Percentiles rank a stretch among this genome's conserved stretches.
These are phyloP conservation scores for Onychorhynchus coronatus DNA, from an alignment of 2,113 vertebrate genomes.

Conservation along the genomic window DNA sequence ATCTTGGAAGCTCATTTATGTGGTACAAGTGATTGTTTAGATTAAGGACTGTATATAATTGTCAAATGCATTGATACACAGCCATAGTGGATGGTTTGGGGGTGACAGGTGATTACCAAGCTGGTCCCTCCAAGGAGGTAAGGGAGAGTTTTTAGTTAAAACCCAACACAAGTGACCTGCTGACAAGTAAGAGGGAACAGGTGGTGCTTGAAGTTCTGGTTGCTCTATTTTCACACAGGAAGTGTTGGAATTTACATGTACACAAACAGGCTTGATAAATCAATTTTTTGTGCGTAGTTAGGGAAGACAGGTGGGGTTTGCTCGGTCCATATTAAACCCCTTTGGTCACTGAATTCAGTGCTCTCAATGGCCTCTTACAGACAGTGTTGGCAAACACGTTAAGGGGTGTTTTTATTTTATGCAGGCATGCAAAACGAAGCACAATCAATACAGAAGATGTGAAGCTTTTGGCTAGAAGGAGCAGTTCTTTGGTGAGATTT, in stretches of 20 bases:
- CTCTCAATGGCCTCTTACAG: neutral
- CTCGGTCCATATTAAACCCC: neutral
- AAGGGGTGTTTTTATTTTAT: constrained; percentile 36
- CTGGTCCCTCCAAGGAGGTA: neutral
- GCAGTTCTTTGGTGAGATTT: constrained; percentile 85
- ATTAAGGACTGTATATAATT: neutral
- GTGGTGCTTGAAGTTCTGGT: neutral
- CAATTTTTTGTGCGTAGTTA: neutral
- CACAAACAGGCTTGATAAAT: neutral
- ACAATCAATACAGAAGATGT: constrained; percentile 88
- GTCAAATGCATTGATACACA: neutral
- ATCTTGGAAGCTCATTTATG: neutral
- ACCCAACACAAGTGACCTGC: neutral
- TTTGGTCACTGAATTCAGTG: neutral
- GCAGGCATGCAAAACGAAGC: constrained; percentile 90
- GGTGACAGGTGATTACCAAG: neutral
- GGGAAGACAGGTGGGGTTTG: neutral
- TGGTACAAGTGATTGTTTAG: neutral
- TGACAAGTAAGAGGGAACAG: neutral
- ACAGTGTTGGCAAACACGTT: neutral
- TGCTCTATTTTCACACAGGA: neutral
- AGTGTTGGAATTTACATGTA: neutral
- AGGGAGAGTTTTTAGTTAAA: neutral
- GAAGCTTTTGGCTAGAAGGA: constrained; percentile 88
- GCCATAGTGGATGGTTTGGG: neutral